Conservation (phyloP, 2,113 vertebrate genomes). For the Illadopsis cleaveri region DNA sequence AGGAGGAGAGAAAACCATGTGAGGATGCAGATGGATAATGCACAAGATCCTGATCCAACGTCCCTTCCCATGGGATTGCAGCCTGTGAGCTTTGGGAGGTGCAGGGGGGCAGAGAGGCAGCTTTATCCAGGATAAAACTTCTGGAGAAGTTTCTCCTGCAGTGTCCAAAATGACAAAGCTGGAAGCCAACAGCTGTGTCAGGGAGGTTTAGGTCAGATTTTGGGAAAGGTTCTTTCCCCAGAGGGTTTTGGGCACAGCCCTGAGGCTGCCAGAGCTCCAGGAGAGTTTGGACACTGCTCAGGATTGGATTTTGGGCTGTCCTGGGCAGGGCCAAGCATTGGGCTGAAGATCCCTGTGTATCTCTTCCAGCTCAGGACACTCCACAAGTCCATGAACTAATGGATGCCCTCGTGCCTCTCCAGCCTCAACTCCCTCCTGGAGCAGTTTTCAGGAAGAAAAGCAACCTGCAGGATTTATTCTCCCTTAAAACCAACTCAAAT, state of each 20-base stretch:
- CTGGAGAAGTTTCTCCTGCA: neutral
- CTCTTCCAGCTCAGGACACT: neutral
- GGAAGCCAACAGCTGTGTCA: neutral
- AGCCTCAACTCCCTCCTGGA: neutral
- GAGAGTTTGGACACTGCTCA: fast-evolving
- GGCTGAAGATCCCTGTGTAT: neutral
- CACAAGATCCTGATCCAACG: fast-evolving
- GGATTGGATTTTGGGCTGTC: neutral
- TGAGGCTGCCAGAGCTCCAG: neutral
- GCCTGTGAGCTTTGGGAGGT: neutral
- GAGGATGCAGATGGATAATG: neutral
- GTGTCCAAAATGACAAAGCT: fast-evolving
- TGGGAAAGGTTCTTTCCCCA: neutral
- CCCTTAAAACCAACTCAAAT: neutral
- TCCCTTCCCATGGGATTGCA: fast-evolving
- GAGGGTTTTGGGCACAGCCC: neutral
- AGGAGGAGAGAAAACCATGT: fast-evolving
- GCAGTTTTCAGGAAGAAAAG: neutral
- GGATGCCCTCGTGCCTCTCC: fast-evolving
- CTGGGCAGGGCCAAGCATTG: neutral
- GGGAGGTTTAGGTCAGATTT: fast-evolving
- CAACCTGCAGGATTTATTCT: neutral
- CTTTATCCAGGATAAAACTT: neutral
- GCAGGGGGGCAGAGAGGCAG: neutral
- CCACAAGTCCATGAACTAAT: fast-evolving